Conservation (phyloP, 2,888 invertebrate species). For the Camponotus fellah region DNA sequence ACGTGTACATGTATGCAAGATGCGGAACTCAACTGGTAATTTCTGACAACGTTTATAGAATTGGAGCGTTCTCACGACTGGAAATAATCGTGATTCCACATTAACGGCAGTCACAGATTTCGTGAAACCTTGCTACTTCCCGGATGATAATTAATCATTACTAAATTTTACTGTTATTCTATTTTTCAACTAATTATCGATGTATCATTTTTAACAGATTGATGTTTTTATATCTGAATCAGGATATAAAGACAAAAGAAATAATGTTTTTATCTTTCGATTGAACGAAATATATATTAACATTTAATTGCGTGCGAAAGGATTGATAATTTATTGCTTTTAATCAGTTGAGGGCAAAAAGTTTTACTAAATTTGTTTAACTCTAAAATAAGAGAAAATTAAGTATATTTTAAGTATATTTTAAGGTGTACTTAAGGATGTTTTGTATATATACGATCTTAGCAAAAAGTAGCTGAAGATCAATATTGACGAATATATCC, state of each 20-base stretch:
- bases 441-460: too few relatives aligned
- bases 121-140: background rate
- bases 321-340: background rate
- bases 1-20: background rate
- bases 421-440: background rate
- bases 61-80: background rate
- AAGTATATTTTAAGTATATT: too few relatives aligned
- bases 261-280: background rate
- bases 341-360: background rate
- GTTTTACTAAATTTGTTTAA: background rate
- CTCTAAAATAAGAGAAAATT: background rate
- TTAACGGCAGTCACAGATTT: background rate
- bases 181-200: too few relatives aligned
- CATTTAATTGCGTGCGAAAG: background rate
- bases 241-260: background rate
- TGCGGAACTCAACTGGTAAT: conserved; percentile 4
- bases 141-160: background rate
- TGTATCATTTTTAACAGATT: too few relatives aligned
- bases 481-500: too few relatives aligned
- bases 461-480: too few relatives aligned
- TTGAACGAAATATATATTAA: background rate
- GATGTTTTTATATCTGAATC: background rate
- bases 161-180: too few relatives aligned
- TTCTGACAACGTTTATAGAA: conserved; percentile 22
- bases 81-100: conserved; percentile 1